Percentiles rank a stretch among this genome's conserved stretches.
phyloP scores from a whole-genome alignment of 2,888 invertebrate genomes.

The Gastracanthus pulcherrimus region DNA sequence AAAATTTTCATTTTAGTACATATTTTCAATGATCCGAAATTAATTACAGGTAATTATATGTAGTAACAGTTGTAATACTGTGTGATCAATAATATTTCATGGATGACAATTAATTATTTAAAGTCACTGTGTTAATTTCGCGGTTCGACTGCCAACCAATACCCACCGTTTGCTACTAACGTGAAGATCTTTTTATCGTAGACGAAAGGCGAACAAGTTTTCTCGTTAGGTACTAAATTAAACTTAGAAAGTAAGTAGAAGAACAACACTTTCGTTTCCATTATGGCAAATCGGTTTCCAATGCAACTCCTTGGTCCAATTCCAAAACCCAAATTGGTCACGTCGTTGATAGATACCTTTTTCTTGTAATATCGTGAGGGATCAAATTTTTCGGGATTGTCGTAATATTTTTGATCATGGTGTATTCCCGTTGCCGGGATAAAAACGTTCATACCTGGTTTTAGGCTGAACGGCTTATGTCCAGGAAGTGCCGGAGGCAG shows the following conservation, averaged over 20 bases:
- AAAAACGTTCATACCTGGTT: constrained; percentile 67
- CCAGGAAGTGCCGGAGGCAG: constrained; percentile 69
- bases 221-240: constrained; percentile 60
- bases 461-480: constrained; percentile 65
- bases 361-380: constrained; percentile 70
- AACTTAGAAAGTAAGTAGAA: constrained; percentile 61
- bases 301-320: constrained; percentile 73
- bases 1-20: no score
- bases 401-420: constrained; percentile 70
- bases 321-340: constrained; percentile 67
- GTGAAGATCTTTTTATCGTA: constrained; percentile 75
- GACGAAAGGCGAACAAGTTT: neutral
- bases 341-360: constrained; percentile 38
- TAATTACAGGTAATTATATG: no score
- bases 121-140: no score
- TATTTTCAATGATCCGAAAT: no score
- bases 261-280: constrained; percentile 63
- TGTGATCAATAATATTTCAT: no score
- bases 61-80: no score
- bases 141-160: constrained; percentile 54
- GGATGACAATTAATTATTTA: no score
- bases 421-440: constrained; percentile 73
- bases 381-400: constrained; percentile 74
- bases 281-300: constrained; percentile 66
- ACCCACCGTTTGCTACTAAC: constrained; percentile 63